Evolutionary conservation across 2,888 invertebrate species (phyloP).

Genomic region (Drosophila lutescens): DNA sequence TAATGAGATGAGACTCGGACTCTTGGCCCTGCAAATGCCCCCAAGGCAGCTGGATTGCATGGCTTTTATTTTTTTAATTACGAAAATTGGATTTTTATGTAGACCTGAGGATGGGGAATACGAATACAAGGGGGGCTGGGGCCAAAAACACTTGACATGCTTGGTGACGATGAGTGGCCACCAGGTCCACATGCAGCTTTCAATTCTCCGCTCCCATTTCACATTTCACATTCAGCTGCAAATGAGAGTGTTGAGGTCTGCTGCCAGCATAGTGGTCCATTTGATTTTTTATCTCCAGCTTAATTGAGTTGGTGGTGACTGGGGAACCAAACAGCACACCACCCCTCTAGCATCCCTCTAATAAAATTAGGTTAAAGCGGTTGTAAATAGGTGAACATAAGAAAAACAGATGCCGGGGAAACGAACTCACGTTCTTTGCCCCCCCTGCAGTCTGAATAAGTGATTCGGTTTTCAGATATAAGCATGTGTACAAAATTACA

Average conservation of each 20-base stretch:
- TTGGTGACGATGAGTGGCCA: constrained; percentile 59
- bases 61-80: constrained; percentile 74
- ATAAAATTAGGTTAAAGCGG: constrained; percentile 79
- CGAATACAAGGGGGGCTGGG: neutral
- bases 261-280: constrained; percentile 34
- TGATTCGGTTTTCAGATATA: constrained; percentile 20
- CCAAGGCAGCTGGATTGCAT: constrained; percentile 44
- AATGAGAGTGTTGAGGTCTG: constrained; percentile 40
- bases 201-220: neutral
- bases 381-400: constrained; percentile 63
- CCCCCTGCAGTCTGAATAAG: constrained; percentile 21
- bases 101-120: constrained; percentile 32
- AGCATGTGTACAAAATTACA: constrained; percentile 18
- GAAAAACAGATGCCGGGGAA: constrained; percentile 52
- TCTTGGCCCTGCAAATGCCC: constrained; percentile 37
- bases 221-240: constrained; percentile 20
- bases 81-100: constrained; percentile 81
- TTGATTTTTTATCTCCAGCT: constrained; percentile 45
- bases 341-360: constrained; percentile 18
- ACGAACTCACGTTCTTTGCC: constrained; percentile 21
- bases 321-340: neutral
- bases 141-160: constrained; percentile 77
- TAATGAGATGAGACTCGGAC: constrained; percentile 69
- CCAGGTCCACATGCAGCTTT: constrained; percentile 28
- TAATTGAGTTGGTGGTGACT: constrained; percentile 71